A percentile compares a stretch with the other conserved stretches of the same genome.
phyloP scores from a whole-genome alignment of 2,888 invertebrate genomes.

The Helicoverpa assulta region DNA sequence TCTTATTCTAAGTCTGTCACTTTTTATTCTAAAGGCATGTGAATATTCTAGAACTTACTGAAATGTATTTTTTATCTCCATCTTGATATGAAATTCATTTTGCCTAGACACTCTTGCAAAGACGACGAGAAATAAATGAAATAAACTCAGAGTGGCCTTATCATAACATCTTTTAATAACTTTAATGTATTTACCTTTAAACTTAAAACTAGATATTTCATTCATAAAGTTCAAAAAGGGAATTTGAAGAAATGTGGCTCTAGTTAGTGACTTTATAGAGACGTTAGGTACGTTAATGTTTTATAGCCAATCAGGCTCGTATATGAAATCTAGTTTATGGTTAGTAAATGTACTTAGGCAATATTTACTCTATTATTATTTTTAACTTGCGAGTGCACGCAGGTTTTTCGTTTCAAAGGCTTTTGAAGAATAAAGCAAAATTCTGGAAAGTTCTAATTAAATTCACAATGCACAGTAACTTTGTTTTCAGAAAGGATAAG shows the following conservation, averaged over 20 bases:
- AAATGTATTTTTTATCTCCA: conserved; percentile 1
- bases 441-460: background rate
- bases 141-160: background rate
- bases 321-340: conserved; percentile 44
- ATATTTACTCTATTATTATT: conserved; percentile 59
- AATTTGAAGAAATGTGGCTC: background rate
- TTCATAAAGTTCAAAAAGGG: background rate
- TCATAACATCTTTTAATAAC: conserved; percentile 2
- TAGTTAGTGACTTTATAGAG: background rate
- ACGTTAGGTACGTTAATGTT: background rate
- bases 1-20: background rate
- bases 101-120: background rate
- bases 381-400: conserved; percentile 27
- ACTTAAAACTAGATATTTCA: background rate
- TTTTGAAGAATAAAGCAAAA: conserved; percentile 4
- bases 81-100: background rate
- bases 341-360: conserved; percentile 50
- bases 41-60: background rate
- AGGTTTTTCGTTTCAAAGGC: conserved; percentile 22
- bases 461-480: background rate
- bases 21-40: conserved; percentile 8
- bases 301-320: conserved; percentile 29
- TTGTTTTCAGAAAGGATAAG: background rate
- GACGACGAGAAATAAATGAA: background rate
- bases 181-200: conserved; percentile 6